Evolutionary conservation across 2,113 vertebrate species (phyloP), one percentile per base, ranked within the genome.

Genomic region (Albula goreensis): DNA sequence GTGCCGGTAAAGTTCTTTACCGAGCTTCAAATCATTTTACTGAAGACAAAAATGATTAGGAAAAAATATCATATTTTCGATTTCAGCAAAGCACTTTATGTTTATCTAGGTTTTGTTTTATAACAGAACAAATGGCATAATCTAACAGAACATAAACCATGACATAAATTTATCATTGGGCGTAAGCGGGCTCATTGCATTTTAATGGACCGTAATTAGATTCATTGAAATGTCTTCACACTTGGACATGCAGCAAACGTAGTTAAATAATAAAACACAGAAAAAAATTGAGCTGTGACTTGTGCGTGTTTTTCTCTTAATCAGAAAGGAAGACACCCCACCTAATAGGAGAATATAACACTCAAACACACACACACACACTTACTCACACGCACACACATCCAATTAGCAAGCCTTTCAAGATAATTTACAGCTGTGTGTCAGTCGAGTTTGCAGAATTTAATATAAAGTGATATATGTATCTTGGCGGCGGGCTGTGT

Each of bases 381-480:
- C 87, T 84, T 80, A 50, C 63, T 41, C 49, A 82, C 80, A 78
- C 8, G 3, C 80, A 82, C 49, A 52, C 50, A 78, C 31, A 83
- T 85, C 79, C 79, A 66, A 56, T 81, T 86, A 81, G 57, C 79
- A 86, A 86, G 9, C 49, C 79, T 48, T 82, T 82, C 63, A 86
- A 78, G 49, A 90, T 94, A 93, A 94, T 95, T 94, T 94, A 93
- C 92, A 89, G 90, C 91, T 78, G 89, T 87, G 91, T 93, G 92
- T 93, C 93, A 92, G 84, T 78, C 89, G 88, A 89, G 89, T 80
- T 88, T 82, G 91, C 91, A 90, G 92, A 94, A 93, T 95, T 93
- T 93, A 94, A 95, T 94, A 93, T 93, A 91, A 91, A 91, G 89
- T 92, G 93, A 94, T 93, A 85, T 88, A 93, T 93, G 92, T 89